Base-by-base conservation (phyloP, 2,888 invertebrate genomes). In the Apoderus coryli region DNA sequence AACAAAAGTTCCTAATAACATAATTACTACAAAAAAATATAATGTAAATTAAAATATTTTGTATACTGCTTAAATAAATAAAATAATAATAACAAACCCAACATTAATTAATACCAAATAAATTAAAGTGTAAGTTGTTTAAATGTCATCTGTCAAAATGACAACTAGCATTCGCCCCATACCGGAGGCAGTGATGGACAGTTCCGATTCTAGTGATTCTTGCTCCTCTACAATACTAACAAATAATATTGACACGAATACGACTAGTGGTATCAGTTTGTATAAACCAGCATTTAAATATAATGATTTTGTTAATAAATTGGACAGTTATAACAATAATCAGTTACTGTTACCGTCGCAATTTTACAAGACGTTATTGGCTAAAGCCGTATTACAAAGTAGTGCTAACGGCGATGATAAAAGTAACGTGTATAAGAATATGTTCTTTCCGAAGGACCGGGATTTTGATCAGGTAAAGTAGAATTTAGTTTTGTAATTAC, bases 331-430 rank as follows among this genome's bases (percentile, higher is more conserved):
- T 39, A 59, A 59, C 38, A 59, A 59, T 39, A 59, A 59, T 39
- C 59, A 59, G 41, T 43, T 59, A 37, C 34, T 81, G 29, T 60
- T 81, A 38, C 80, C 80, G 6, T 73, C 78, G 32, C 80, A 82
- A 49, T 63, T 82, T 44, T 81, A 82, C 52, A 81, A 81, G 57
- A 81, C 73, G 46, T 66, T 82, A 38, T 58, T 82, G 48, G 80
- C 80, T 7, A 80, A 66, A 50, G 73, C 73, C n/a, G 69, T 71
- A 10, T 60, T 72, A 30, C 69, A 70, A 26, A 66, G 53, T 36
- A 51, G 57, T 50, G 69, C 69, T 26, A 66, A 52, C 32, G 50
- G 57, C 50, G 58, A 59, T 37, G 57, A 59, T 33, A 58, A 58
- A 39, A 48, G 32, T 31, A 57, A 53, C 33, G 53, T 59, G 27